These are phyloP conservation scores for Alviniconcha strummeri DNA, from an alignment of 2,888 invertebrate genomes.

Conservation along the genomic window DNA sequence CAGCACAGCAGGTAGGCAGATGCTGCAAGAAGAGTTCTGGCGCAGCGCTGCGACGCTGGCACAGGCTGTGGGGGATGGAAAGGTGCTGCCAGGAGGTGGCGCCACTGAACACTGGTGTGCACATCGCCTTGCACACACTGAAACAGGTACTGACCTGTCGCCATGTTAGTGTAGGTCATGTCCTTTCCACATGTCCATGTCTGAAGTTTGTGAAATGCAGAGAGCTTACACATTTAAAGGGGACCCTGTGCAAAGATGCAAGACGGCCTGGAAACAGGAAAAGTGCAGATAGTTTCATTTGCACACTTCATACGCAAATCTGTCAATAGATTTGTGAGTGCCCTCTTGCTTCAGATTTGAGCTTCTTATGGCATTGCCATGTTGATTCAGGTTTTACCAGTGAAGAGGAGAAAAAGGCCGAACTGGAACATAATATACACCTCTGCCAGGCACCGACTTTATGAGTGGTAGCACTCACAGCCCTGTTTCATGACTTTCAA, in stretches of 20 bases:
- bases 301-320: not conserved
- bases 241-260: no score
- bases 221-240: not conserved
- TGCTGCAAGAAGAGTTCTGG: conserved; percentile 38
- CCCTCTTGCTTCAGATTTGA: no score
- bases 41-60: conserved; percentile 26
- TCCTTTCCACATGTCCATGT: not conserved
- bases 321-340: no score
- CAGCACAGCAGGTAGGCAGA: conserved; percentile 26
- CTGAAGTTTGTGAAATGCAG: not conserved
- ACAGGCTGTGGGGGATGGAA: conserved; percentile 24
- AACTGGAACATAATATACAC: no score
- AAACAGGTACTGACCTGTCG: not conserved
- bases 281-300: not conserved
- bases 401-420: no score
- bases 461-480: no score
- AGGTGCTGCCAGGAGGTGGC: conserved; percentile 34
- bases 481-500: no score
- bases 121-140: not conserved
- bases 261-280: no score
- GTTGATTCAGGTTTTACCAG: no score
- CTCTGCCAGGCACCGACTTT: no score
- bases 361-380: no score
- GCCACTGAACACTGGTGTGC: conserved; percentile 38
- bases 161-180: not conserved